phyloP scores from a whole-genome alignment of 2,113 vertebrate species.

The Xyrauchen texanus region DNA sequence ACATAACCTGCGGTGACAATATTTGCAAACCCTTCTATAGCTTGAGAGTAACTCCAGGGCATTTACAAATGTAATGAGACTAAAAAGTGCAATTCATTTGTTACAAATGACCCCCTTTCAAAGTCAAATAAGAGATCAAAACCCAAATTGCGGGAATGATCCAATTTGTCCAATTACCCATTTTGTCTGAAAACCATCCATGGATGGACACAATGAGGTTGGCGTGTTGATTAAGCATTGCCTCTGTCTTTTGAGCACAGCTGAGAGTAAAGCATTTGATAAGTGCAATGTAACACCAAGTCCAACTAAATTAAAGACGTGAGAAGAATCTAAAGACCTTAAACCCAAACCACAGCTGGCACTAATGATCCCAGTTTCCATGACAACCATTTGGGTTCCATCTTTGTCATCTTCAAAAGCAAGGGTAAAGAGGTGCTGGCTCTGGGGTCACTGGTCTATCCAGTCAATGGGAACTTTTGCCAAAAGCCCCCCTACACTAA shows the following conservation, averaged over 20 bases:
- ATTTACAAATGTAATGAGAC: background rate
- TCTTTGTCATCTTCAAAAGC: slow-evolving; percentile 13
- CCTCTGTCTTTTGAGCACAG: background rate
- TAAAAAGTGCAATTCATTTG: background rate
- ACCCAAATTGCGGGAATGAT: background rate
- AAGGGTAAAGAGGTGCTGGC: slow-evolving; percentile 19
- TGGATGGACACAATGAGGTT: background rate
- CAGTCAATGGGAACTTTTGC: slow-evolving; percentile 12
- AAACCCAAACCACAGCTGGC: slow-evolving; percentile 37
- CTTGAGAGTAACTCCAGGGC: background rate
- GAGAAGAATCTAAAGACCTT: slow-evolving; percentile 23
- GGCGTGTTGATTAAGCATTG: slow-evolving; percentile 7
- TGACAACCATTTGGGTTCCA: slow-evolving; percentile 22
- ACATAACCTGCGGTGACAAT: slow-evolving; percentile 22
- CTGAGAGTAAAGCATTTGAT: slow-evolving; percentile 16
- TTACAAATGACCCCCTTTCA: background rate
- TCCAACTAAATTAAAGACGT: slow-evolving; percentile 44
- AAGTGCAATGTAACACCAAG: slow-evolving; percentile 34
- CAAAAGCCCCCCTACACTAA: background rate
- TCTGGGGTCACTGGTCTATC: slow-evolving; percentile 18
- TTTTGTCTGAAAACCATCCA: slow-evolving; percentile 16
- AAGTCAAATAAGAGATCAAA: slow-evolving; percentile 31
- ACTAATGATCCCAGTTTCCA: slow-evolving; percentile 31
- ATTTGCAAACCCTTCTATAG: slow-evolving; percentile 24
- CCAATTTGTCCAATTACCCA: slow-evolving; percentile 25